Base-by-base conservation (phyloP, 2,888 invertebrate genomes). In the Epinotia bilunana region DNA sequence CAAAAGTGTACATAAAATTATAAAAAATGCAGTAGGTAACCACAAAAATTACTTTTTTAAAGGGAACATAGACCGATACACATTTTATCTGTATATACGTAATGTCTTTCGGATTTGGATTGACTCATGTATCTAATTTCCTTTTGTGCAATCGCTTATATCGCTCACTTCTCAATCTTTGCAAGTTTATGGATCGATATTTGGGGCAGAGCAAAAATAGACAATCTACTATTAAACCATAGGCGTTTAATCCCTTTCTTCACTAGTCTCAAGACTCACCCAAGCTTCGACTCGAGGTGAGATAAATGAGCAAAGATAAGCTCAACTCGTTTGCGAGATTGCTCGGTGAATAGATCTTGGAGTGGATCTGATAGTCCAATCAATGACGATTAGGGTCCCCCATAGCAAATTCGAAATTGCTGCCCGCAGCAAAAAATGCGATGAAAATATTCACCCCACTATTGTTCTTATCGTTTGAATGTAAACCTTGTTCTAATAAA, bases 251-350 rank as follows among this genome's bases (percentile, higher is more conserved):
- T 5, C 16, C 58, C 23, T 68, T 65, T 53, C n/a, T 53, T 4
- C 0, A 0, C 1, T 5, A 53, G 4, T 16, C 6, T 16, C 49
- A 28, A 53, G 55, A 23, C 55, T 39, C 33, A 55, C 62, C 53
- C 55, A 9, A 57, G 72, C 20, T 68, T 46, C 65, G 61, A 69
- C 11, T 60, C 39, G 64, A 73, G 76, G 63, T 68, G 64, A 64
- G 73, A 70, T 57, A 62, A 74, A 68, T 70, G 74, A 63, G 70
- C 55, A 11, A 46, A 74, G 72, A 73, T 65, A 73, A 73, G 65
- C 65, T 60, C 65, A 60, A 73, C 61, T 67, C 73, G 67, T 73
- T 67, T 60, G 67, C 53, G 67, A 49, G 73, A 73, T 74, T 70
- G 74, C 57, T 46, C 63, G 13, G 55, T 39, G 55, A 63, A 60